These are phyloP conservation scores for Synergus gifuensis DNA, from an alignment of 2,888 invertebrate genomes.

Conservation along the genomic window DNA sequence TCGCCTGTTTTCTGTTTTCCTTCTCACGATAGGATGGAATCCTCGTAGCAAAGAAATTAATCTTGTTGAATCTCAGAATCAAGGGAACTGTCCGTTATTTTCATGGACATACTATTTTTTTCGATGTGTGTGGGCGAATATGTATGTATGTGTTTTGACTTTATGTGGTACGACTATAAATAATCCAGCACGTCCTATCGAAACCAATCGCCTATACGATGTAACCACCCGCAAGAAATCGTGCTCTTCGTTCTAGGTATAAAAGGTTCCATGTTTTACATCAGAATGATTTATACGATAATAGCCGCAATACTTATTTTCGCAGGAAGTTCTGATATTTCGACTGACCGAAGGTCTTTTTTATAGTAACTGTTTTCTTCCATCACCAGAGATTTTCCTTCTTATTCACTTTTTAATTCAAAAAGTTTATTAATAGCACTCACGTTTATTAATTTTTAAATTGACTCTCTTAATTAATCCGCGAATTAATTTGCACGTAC, in stretches of 20 bases:
- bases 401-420: neutral
- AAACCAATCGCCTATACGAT: conserved; percentile 30
- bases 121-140: neutral
- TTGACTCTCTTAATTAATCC: neutral
- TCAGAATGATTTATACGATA: conserved; percentile 14
- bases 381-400: neutral
- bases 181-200: conserved; percentile 27
- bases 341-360: neutral
- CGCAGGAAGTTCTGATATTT: neutral
- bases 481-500: neutral
- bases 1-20: neutral
- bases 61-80: conserved; percentile 44
- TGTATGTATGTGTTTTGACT: neutral
- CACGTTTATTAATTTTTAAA: neutral
- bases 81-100: conserved; percentile 45
- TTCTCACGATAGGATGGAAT: neutral
- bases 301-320: neutral
- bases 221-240: conserved; percentile 29
- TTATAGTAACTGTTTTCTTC: neutral
- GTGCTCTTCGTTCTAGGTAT: conserved; percentile 8
- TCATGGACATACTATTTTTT: conserved; percentile 39
- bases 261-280: conserved; percentile 22
- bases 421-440: neutral
- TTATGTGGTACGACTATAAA: conserved; percentile 21
- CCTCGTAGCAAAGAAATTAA: conserved; percentile 40